Evolutionary conservation across 2,888 invertebrate genomes (phyloP).

Genomic region (Protophormia terraenovae): DNA sequence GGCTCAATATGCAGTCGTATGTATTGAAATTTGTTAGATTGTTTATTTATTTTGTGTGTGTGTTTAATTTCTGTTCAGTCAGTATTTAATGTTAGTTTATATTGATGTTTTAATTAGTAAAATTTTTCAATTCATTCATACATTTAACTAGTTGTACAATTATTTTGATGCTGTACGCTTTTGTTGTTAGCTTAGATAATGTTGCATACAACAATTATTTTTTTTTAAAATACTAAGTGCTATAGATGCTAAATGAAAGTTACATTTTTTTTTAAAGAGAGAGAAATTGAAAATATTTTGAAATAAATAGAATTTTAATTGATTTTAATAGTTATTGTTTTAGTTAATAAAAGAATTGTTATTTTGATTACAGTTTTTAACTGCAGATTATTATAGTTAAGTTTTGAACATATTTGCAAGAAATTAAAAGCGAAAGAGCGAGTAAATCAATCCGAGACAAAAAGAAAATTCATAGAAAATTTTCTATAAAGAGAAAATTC

Average conservation of each 20-base stretch:
- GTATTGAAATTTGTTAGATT: background rate
- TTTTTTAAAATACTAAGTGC: no score
- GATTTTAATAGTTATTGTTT: slow-evolving; percentile 17
- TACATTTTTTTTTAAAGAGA: background rate
- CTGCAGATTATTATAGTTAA: no score
- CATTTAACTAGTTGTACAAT: slow-evolving; percentile 13
- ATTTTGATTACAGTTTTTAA: no score
- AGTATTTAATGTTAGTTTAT: slow-evolving; percentile 34
- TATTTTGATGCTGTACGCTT: slow-evolving; percentile 7
- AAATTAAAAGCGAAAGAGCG: no score
- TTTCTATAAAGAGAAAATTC: no score
- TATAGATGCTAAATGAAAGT: no score
- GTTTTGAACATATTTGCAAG: no score
- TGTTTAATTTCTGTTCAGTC: slow-evolving; percentile 14
- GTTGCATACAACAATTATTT: no score
- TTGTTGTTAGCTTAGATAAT: no score
- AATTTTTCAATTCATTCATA: slow-evolving; percentile 42
- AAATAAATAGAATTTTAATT: slow-evolving; percentile 23
- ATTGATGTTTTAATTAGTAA: slow-evolving; percentile 65
- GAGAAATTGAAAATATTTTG: background rate
- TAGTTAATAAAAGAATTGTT: no score
- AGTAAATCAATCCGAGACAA: no score
- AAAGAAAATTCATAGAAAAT: no score
- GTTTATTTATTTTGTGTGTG: background rate
- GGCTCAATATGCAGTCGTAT: background rate